Base-by-base conservation (phyloP, 2,113 vertebrate species). In the Amphilophus citrinellus region DNA sequence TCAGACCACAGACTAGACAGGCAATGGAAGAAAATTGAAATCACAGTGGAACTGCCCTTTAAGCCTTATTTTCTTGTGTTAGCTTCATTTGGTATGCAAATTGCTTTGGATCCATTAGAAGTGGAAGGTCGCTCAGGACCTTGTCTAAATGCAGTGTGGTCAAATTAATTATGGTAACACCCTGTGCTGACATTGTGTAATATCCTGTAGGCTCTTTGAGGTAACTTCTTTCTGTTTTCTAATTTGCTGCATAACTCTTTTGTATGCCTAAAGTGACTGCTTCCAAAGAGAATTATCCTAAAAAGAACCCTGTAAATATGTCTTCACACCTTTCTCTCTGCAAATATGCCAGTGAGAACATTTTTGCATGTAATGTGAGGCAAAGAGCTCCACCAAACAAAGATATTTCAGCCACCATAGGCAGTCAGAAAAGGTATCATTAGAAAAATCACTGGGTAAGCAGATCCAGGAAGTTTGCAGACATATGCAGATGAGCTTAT, bases 151-250 rank as follows among this genome's bases (percentile, higher is more conserved):
- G 87, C 80, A 78, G 42, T 60, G 83, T 18, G 61, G 76, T 75
- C 14, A 7, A 20, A 84, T 89, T 85, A 92, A 89, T 77, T 80
- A 50, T 44, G 59, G 81, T 80, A 78, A 90, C 78, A 83, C 73
- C 65, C 66, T 82, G 75, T 20, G 84, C 62, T 89, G 89, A 86
- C 57, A 73, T 83, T 84, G 77, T 80, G 61, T 78, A 56, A 77
- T 78, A 61, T 75, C 81, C 60, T 85, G 80, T 77, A 27, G 81
- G 75, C 58, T 80, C 60, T 89, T 84, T 83, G 58, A 92, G 79
- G 50, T 63, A 10, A 62, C 83, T 77, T 68, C 18, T 30, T 10
- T 44, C 10, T 18, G 22, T 61, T 71, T 79, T 15, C 53, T 82
- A 73, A 73, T 73, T 73, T 82, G 13, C 73, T 81, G 42, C 76